A percentile compares a stretch with the other conserved stretches of the same genome.
Evolutionary conservation across 2,113 vertebrate species (phyloP).

Genomic region (Elanus axillaris): DNA sequence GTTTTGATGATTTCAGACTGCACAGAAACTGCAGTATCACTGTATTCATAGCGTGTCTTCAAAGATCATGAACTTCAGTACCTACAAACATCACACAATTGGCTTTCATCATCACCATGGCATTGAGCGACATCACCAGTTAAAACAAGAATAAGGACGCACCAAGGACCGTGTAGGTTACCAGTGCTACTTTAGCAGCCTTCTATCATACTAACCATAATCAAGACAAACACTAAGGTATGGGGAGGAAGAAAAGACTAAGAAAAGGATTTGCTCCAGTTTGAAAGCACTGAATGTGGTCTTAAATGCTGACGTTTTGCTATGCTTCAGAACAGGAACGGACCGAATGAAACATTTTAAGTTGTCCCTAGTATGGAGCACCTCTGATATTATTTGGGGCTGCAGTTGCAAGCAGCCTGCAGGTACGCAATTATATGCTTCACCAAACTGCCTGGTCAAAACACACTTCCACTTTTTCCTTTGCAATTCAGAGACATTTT

Average conservation of each 20-base stretch:
- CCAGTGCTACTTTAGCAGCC: neutral
- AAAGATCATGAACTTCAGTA: neutral
- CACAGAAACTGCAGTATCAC: rapidly evolving
- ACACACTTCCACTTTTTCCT: neutral
- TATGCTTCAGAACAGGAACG: neutral
- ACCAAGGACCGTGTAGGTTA: rapidly evolving
- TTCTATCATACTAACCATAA: neutral
- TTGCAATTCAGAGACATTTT: neutral
- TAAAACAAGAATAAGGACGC: neutral
- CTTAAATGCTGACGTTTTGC: neutral
- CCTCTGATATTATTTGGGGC: neutral
- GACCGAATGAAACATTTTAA: neutral
- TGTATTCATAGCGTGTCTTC: neutral
- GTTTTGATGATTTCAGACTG: neutral
- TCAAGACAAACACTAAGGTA: neutral
- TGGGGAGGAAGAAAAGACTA: neutral
- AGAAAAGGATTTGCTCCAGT: neutral
- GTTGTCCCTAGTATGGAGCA: neutral
- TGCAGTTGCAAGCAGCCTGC: neutral
- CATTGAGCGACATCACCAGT: neutral
- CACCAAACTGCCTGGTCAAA: neutral
- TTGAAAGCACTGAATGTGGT: neutral
- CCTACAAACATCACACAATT: neutral
- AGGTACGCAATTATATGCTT: rapidly evolving
- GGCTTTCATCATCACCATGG: neutral